A percentile compares a stretch with the other conserved stretches of the same genome.
Evolutionary conservation across 2,888 invertebrate species (phyloP).

Genomic region (Taenaris catops): DNA sequence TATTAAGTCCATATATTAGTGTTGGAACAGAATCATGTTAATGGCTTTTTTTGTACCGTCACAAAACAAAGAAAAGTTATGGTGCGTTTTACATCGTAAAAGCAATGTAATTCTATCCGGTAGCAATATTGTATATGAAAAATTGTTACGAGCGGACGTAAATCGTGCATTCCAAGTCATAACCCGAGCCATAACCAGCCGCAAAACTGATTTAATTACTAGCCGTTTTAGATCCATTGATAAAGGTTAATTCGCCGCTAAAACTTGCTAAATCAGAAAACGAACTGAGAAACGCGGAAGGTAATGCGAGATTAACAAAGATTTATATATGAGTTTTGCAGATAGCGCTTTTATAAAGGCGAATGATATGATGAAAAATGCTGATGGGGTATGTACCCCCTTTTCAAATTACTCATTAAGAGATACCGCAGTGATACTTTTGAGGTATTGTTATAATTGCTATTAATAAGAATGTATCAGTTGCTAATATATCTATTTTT

Average conservation of each 20-base stretch:
- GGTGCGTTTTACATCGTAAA: not conserved
- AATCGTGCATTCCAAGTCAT: conserved; percentile 22
- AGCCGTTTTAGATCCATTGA: conserved; percentile 35
- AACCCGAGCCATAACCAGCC: conserved; percentile 22
- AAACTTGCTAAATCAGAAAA: conserved; percentile 24
- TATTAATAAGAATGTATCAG: no score
- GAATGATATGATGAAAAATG: conserved; percentile 7
- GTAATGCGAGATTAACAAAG: conserved; percentile 15
- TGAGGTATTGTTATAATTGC: no score
- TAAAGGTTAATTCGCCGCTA: conserved; percentile 32
- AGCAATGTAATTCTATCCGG: conserved; percentile 16
- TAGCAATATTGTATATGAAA: conserved; percentile 29
- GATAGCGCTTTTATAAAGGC: conserved; percentile 6
- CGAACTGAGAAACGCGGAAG: conserved; percentile 11
- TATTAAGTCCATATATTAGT: no score
- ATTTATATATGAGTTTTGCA: conserved; percentile 19
- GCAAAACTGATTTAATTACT: conserved; percentile 31
- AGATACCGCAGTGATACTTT: no score
- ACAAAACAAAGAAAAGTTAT: no score
- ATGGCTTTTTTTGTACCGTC: no score
- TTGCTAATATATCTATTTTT: no score
- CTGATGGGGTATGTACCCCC: no score
- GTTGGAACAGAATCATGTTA: no score
- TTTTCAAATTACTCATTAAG: no score
- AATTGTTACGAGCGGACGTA: conserved; percentile 29